Evolutionary conservation across 1,140 invertebrate genomes (phyloP), one percentile per base, ranked within the genome.

Genomic region (Gonatopus flavifemur): DNA sequence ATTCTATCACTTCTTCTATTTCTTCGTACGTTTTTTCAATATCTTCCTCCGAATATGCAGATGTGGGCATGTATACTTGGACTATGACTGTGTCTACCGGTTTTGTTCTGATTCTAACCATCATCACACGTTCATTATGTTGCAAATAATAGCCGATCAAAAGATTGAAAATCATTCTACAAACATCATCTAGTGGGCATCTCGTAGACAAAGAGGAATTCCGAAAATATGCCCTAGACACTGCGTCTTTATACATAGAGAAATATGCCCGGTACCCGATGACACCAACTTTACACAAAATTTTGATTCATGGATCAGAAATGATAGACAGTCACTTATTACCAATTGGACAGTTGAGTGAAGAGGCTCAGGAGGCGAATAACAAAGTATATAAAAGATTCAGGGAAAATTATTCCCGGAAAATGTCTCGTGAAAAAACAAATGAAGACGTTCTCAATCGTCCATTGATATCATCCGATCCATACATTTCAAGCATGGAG

Each of bases 141-240:
- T n/a, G n/a, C n/a, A 51, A 66, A 48, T 16, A 39, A 31, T 1
- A 31, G 13, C 18, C 40, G 19, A 41, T 49, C 10, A 33, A 49
- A 22, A 41, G 28, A 15, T 32, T 49, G 13, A 1, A 32, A 3
- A 21, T 39, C 3, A 32, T 32, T 3, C n/a, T 49, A 18, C 10
- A 39, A 13, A 25, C 13, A 3, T 5, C 41, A 10, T 1, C 28
- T 33, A 22, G 30, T 28, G 21, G 19, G 2, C 6, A 8, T n/a
- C 30, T 21, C 6, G 21, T 40, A 10, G 21, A 37, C 15, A 3
- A 12, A 18, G 21, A 37, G 15, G 9, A 43, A 28, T 40, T 36
- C 22, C 3, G 19, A 39, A 35, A 49, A 31, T 40, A 25, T 21
- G 5, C 19, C 3, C 22, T 12, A 0, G 28, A 40, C 3, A 49